Evolutionary conservation across 2,113 vertebrate species (phyloP).

Genomic region (Genyomyrus donnyi): DNA sequence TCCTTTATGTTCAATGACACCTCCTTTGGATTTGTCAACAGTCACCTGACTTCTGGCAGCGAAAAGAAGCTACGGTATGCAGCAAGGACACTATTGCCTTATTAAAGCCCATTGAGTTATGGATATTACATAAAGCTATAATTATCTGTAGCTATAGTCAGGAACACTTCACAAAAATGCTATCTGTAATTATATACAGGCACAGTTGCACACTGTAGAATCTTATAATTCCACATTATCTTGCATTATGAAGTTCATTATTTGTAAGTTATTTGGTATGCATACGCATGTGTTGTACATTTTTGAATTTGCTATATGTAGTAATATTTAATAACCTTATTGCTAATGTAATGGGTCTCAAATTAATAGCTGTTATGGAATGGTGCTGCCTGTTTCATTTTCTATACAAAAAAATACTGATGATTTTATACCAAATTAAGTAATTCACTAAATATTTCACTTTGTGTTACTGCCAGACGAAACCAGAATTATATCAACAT

Average conservation of each 20-base stretch:
- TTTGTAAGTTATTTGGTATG: background rate
- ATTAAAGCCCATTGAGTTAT: background rate
- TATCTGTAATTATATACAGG: background rate
- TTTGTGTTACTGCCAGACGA: conserved; percentile 64
- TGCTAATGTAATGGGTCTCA: background rate
- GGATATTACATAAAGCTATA: background rate
- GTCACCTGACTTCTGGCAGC: conserved; percentile 92
- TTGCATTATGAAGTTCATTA: background rate
- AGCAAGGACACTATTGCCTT: background rate
- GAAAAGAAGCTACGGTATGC: conserved; percentile 92
- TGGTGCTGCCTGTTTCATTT: background rate
- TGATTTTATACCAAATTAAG: background rate
- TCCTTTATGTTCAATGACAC: conserved; percentile 98
- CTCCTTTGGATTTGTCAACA: conserved; percentile 95
- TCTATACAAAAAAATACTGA: background rate
- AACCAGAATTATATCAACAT: conserved; percentile 93
- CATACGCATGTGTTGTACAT: background rate
- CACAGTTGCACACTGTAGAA: background rate
- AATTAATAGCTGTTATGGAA: background rate
- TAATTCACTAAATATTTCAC: conserved; percentile 10
- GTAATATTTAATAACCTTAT: background rate
- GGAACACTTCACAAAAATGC: background rate
- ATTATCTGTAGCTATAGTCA: background rate
- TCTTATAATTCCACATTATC: background rate
- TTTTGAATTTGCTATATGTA: background rate